Evolutionary conservation across 2,113 vertebrate species (phyloP).

Genomic region (Sardina pilchardus): DNA sequence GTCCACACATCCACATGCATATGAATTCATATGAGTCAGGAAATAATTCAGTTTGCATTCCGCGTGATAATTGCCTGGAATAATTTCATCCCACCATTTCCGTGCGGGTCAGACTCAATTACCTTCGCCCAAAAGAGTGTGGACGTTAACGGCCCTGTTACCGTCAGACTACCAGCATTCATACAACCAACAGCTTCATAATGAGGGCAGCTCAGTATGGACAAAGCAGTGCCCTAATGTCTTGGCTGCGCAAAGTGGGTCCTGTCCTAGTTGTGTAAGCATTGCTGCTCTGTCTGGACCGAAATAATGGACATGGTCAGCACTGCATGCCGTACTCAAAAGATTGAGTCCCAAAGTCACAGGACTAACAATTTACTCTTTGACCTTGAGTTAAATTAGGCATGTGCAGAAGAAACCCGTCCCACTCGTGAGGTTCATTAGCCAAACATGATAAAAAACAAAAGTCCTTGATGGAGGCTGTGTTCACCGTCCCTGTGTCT

Average conservation of each 20-base stretch:
- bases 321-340: neutral
- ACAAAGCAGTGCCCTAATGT: neutral
- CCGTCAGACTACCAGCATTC: neutral
- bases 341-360: neutral
- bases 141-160: neutral
- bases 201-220: neutral
- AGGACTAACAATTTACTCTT: neutral
- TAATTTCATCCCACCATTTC: neutral
- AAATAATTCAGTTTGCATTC: neutral
- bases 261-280: neutral
- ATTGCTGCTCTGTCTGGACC: neutral
- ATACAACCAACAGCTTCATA: neutral
- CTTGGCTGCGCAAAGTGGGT: neutral
- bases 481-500: neutral
- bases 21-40: neutral
- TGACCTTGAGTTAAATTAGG: neutral
- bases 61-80: slow-evolving; percentile 10
- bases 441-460: neutral
- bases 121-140: neutral
- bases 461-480: neutral
- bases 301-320: neutral
- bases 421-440: neutral
- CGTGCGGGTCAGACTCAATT: slow-evolving; percentile 2
- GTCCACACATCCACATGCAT: neutral
- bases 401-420: neutral